Percentiles rank a stretch among this genome's conserved stretches.
phyloP scores from a whole-genome alignment of 2,888 invertebrate species.

The Imbricaverruca yamaguchii region DNA sequence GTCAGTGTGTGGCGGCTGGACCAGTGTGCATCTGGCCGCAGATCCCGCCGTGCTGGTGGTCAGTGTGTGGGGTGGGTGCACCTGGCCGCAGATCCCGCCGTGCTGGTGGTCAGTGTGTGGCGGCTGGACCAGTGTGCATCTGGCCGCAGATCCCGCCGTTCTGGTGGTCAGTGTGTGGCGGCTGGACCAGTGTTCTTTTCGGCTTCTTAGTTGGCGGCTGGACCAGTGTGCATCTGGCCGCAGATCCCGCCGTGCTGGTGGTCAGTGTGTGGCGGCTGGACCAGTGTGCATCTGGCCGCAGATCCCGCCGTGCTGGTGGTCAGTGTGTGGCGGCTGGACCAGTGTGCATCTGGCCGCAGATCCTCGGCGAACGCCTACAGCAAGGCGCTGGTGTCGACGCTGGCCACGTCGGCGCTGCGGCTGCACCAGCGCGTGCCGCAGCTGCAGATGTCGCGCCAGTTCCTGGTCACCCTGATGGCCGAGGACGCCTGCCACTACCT shows the following conservation, averaged over 20 bases:
- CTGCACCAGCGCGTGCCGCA: constrained; percentile 87
- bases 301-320: constrained; percentile 26
- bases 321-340: no score
- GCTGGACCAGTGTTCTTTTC: no score
- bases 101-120: no score
- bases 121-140: no score
- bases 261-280: no score
- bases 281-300: neutral
- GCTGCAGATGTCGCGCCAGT: constrained; percentile 73
- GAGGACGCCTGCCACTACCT: constrained; percentile 83
- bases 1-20: no score
- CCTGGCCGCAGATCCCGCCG: constrained; percentile 26
- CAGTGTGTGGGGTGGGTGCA: no score
- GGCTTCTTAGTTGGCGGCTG: no score
- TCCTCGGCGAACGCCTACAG: constrained; percentile 54
- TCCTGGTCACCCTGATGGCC: constrained; percentile 50
- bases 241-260: constrained; percentile 30
- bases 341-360: constrained; percentile 16
- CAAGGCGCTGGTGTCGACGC: constrained; percentile 87
- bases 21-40: neutral
- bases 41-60: constrained; percentile 26
- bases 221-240: no score
- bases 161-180: no score
- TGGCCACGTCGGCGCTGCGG: constrained; percentile 88
- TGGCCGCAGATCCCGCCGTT: constrained; percentile 28